A percentile compares a stretch with the other conserved stretches of the same genome.
These are phyloP conservation scores for Neodiprion lecontei DNA, from an alignment of 1,140 invertebrate species.

Conservation along the genomic window DNA sequence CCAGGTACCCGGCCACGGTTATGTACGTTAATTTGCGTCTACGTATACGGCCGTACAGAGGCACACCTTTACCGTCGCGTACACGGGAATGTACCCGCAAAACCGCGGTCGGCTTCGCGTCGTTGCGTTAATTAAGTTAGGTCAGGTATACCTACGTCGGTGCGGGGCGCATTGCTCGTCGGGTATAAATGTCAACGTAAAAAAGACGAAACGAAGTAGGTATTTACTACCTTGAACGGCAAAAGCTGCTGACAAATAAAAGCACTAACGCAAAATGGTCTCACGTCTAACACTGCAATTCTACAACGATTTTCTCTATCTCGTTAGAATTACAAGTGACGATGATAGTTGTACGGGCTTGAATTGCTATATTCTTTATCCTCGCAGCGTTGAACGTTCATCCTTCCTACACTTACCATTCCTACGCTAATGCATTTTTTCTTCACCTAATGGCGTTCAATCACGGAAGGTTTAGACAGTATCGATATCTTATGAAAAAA, in stretches of 20 bases:
- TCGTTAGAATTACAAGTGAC: too few species aligned
- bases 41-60: neutral
- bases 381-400: too few species aligned
- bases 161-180: conserved; percentile 49
- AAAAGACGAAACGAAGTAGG: conserved; percentile 39
- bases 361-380: too few species aligned
- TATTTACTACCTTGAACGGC: conserved; percentile 56
- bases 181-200: conserved; percentile 55
- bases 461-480: too few species aligned
- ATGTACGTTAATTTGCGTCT: neutral
- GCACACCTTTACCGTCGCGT: conserved; percentile 18
- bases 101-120: conserved; percentile 57
- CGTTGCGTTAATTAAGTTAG: conserved; percentile 64
- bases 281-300: neutral
- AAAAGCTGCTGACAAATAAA: too few species aligned
- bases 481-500: too few species aligned
- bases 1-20: conserved; percentile 21
- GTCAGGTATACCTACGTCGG: conserved; percentile 37
- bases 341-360: too few species aligned
- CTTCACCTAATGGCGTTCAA: too few species aligned
- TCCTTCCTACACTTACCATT: too few species aligned
- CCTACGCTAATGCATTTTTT: too few species aligned
- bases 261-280: neutral
- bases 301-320: neutral
- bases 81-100: conserved; percentile 55